A percentile compares a stretch with the other conserved stretches of the same genome.
These are phyloP conservation scores for Drosophila simulans DNA, from an alignment of 1,140 invertebrate species.

Conservation along the genomic window DNA sequence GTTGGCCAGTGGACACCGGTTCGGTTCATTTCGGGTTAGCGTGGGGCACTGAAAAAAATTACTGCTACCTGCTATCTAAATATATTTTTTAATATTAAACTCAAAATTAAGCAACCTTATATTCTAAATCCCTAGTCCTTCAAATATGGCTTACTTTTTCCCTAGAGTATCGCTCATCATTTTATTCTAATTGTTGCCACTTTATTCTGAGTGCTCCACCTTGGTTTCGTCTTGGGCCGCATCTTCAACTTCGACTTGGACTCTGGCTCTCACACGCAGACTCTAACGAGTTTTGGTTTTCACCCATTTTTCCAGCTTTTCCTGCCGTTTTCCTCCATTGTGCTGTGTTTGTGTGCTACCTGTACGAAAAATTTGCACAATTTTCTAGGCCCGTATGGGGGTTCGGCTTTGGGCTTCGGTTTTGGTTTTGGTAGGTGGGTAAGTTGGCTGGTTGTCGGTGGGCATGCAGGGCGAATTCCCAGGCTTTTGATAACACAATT, in stretches of 20 bases:
- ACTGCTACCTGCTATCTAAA: neutral
- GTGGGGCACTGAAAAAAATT: slow-evolving; percentile 22
- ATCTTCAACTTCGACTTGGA: slow-evolving; percentile 21
- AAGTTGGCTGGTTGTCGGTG: slow-evolving; percentile 17
- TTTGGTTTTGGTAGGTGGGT: slow-evolving; percentile 22
- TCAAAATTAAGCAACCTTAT: no score
- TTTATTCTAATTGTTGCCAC: neutral
- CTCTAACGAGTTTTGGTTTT: slow-evolving; percentile 75
- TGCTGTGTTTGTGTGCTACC: slow-evolving; percentile 46
- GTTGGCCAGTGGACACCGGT: slow-evolving; percentile 58
- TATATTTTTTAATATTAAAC: neutral
- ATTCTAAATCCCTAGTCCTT: no score
- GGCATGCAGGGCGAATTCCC: slow-evolving; percentile 79
- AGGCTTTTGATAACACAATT: slow-evolving; percentile 82
- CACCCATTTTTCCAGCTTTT: slow-evolving; percentile 40
- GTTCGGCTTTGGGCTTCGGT: slow-evolving; percentile 24
- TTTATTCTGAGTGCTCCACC: slow-evolving; percentile 22
- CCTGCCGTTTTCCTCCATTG: slow-evolving; percentile 30
- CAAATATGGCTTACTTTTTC: no score
- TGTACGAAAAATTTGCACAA: slow-evolving; percentile 66
- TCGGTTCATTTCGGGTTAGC: slow-evolving; percentile 54
- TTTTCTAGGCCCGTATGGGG: slow-evolving; percentile 69
- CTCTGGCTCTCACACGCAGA: slow-evolving; percentile 67
- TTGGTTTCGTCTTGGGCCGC: slow-evolving; percentile 12
- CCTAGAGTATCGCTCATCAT: no score